A percentile compares a stretch with the other conserved stretches of the same genome.
These are phyloP conservation scores for Microdon myrmicae DNA, from an alignment of 2,888 invertebrate species.

Conservation along the genomic window DNA sequence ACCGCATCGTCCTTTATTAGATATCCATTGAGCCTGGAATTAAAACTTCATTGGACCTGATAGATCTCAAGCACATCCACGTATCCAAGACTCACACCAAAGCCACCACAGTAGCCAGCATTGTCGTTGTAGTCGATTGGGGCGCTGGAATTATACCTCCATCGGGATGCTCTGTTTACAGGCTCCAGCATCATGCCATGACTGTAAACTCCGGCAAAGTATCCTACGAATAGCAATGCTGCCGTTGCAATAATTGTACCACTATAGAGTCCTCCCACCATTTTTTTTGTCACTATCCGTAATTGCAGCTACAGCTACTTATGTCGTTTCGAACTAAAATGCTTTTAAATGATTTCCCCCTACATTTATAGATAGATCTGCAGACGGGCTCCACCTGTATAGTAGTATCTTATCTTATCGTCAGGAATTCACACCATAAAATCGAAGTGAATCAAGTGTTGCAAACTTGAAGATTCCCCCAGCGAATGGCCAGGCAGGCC, in stretches of 20 bases:
- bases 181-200: conserved; percentile 71
- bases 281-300: background rate
- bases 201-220: conserved; percentile 54
- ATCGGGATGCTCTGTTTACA: conserved; percentile 69
- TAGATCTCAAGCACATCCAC: background rate
- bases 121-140: conserved; percentile 70
- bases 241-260: too few species aligned
- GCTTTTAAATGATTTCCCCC: background rate
- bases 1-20: conserved; percentile 69
- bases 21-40: conserved; percentile 64
- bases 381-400: background rate
- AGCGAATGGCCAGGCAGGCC: too few species aligned
- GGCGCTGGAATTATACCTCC: conserved; percentile 68
- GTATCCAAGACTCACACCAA: conserved; percentile 56
- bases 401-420: conserved; percentile 16
- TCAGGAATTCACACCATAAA: background rate
- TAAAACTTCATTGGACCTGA: background rate
- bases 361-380: conserved; percentile 7
- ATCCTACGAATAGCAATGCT: conserved; percentile 2
- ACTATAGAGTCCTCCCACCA: background rate
- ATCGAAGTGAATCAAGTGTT: background rate
- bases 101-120: conserved; percentile 70
- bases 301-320: background rate
- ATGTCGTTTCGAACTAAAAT: background rate
- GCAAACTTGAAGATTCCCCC: too few species aligned